A percentile compares a stretch with the other conserved stretches of the same genome.
Evolutionary conservation across 1,140 invertebrate species (phyloP).

Genomic region (Spodoptera litura): DNA sequence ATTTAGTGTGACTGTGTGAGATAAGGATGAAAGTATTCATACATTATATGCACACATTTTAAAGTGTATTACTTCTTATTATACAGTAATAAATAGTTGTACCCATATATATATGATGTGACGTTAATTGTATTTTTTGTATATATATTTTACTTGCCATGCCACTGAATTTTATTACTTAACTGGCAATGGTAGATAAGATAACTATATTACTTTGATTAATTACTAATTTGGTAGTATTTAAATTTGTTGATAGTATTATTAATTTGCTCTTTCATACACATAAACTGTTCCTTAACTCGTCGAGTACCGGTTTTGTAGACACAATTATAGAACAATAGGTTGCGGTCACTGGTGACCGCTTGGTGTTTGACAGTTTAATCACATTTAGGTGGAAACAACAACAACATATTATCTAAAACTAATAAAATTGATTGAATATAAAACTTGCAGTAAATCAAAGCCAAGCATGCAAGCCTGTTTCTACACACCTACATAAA

Average conservation of each 20-base stretch:
- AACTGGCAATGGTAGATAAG: neutral
- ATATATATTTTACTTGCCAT: neutral
- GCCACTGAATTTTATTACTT: neutral
- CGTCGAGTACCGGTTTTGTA: too few relatives aligned
- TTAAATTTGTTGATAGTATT: too few relatives aligned
- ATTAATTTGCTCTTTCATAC: too few relatives aligned
- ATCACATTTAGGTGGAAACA: neutral
- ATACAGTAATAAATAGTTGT: too few relatives aligned
- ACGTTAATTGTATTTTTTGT: too few relatives aligned
- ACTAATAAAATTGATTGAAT: neutral
- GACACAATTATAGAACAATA: too few relatives aligned
- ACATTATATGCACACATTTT: neutral
- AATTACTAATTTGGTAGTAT: too few relatives aligned
- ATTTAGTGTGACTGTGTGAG: constrained; percentile 12
- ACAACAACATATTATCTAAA: neutral
- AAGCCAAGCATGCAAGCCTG: constrained; percentile 36
- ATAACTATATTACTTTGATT: too few relatives aligned
- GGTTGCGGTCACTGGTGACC: too few relatives aligned
- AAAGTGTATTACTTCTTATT: neutral
- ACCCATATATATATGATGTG: too few relatives aligned
- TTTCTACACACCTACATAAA: constrained; percentile 20
- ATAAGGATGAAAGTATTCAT: constrained; percentile 31
- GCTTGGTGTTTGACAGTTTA: too few relatives aligned
- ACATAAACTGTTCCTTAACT: too few relatives aligned
- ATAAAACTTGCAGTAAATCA: neutral